Evolutionary conservation across 2,113 vertebrate genomes (phyloP).

Genomic region (Micromys minutus): DNA sequence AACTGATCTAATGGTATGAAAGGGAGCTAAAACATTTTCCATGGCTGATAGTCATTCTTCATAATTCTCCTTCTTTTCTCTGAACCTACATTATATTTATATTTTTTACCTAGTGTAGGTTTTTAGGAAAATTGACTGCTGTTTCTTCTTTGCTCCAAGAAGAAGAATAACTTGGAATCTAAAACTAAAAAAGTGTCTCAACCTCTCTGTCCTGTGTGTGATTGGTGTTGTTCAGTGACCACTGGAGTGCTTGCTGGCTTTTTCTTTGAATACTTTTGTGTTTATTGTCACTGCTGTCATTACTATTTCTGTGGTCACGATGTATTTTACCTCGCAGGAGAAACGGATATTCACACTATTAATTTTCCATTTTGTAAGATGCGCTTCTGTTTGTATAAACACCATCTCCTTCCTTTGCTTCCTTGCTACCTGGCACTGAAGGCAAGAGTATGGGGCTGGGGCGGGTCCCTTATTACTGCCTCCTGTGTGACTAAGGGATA

Average conservation of each 20-base stretch:
- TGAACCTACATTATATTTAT: slow-evolving; percentile 11
- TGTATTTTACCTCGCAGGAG: neutral
- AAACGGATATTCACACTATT: neutral
- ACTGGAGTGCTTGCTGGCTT: neutral
- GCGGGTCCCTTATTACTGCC: no score
- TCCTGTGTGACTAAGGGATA: neutral
- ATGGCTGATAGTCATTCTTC: no score
- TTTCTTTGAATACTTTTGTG: neutral
- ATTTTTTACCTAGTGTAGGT: neutral
- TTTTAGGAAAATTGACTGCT: slow-evolving; percentile 51
- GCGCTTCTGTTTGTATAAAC: neutral
- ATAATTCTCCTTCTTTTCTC: neutral
- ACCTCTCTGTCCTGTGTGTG: neutral
- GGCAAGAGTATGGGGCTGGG: neutral
- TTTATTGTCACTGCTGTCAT: neutral
- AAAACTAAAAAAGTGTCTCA: slow-evolving; percentile 50
- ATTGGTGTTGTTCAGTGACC: neutral
- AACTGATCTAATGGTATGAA: neutral
- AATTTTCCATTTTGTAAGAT: neutral
- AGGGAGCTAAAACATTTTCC: neutral
- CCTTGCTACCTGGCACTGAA: neutral
- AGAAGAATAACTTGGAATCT: slow-evolving; percentile 57
- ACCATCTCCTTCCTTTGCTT: neutral
- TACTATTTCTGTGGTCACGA: neutral
- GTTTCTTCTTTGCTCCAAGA: slow-evolving; percentile 47